phyloP scores from a whole-genome alignment of 2,888 invertebrate species.

The Tribolium freemani region DNA sequence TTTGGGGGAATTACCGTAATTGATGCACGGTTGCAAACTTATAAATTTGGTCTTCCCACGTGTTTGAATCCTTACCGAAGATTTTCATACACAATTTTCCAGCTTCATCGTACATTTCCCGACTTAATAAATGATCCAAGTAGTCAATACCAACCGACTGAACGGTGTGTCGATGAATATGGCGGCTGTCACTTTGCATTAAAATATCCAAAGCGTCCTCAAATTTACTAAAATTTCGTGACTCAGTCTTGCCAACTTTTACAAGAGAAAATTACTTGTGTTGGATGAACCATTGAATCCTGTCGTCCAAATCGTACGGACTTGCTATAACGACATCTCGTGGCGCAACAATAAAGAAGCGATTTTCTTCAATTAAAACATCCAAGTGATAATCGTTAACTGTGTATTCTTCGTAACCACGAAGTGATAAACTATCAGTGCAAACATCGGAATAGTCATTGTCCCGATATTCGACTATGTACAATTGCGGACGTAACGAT shows the following conservation, averaged over 20 bases:
- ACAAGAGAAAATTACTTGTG: too few species aligned
- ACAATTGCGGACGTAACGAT: slow-evolving; percentile 85
- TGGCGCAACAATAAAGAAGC: slow-evolving; percentile 94
- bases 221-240: slow-evolving; percentile 71
- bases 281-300: slow-evolving; percentile 91
- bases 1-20: slow-evolving; percentile 64
- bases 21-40: slow-evolving; percentile 91
- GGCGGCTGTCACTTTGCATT: slow-evolving; percentile 76
- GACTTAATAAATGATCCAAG: slow-evolving; percentile 83
- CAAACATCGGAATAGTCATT: slow-evolving; percentile 88
- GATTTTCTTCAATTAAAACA: slow-evolving; percentile 85
- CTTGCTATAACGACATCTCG: slow-evolving; percentile 95
- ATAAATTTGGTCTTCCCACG: slow-evolving; percentile 94
- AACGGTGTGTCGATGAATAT: slow-evolving; percentile 70
- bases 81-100: slow-evolving; percentile 89
- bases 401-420: slow-evolving; percentile 87
- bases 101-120: slow-evolving; percentile 83
- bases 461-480: slow-evolving; percentile 88
- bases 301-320: slow-evolving; percentile 91
- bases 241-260: too few species aligned
- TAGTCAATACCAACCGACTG: slow-evolving; percentile 81
- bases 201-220: slow-evolving; percentile 90
- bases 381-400: slow-evolving; percentile 94
- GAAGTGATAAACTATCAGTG: slow-evolving; percentile 84
- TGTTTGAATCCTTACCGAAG: slow-evolving; percentile 82